Evolutionary conservation across 2,888 invertebrate genomes (phyloP), one percentile per base, ranked within the genome.

Genomic region (Prenolepis imparis): DNA sequence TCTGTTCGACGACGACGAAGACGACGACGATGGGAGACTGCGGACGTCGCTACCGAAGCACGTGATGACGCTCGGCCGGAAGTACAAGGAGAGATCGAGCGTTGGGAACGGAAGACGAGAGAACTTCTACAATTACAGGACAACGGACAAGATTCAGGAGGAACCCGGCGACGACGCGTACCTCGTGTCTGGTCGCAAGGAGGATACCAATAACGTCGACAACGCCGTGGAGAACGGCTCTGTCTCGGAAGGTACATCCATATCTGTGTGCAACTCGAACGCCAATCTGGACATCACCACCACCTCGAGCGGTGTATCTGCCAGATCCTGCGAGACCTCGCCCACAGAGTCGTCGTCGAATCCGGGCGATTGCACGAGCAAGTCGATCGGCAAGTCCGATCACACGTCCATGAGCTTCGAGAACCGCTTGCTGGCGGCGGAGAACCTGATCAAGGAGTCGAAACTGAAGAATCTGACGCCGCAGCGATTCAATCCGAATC

Each of bases 401-500:
- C 52, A n/a, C 41, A n/a, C 55, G 0, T 89, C 91, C 18, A 89
- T 86, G 32, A 94, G 93, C 52, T 93, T 94, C 57, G 94, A 94
- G 82, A 92, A 86, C 77, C 77, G 94, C 21, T 73, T 94, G 5
- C 82, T 94, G 4, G 94, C 94, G 1, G 94, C 94, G 8, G 94
- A 94, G 78, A 94, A 94, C 85, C 81, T 94, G 18, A 94, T 94
- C 55, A 94, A 94, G 68, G 93, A 93, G 41, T 94, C 94, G 0
- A 93, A 94, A 75, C 70, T 93, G 64, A 92, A 91, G 70, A 94
- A 94, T 63, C 86, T 94, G 0, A 91, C 92, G 0, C 68, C 88
- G 0, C 85, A 86, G 5, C 91, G 87, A 48, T 92, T 91, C 66
- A 91, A 92, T 52, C 89, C 84, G 1, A 94, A 94, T 74, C 85